phyloP scores from a whole-genome alignment of 2,888 invertebrate genomes.

The Ptilodon capucinus region DNA sequence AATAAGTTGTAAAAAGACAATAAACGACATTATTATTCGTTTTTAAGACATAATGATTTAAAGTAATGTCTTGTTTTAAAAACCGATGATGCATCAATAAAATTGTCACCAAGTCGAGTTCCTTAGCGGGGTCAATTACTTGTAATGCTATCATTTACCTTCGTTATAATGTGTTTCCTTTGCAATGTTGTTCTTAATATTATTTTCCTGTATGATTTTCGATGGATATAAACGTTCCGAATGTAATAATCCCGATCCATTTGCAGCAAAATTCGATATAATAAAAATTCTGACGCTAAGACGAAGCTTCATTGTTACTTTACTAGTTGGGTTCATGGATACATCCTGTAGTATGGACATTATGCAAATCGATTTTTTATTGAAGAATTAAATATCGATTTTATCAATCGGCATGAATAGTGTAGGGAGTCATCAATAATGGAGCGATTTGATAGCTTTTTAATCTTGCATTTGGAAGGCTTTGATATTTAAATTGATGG shows the following conservation, averaged over 20 bases:
- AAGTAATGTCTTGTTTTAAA: slow-evolving; percentile 17
- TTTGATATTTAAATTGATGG: slow-evolving; percentile 62
- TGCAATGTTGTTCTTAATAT: slow-evolving; percentile 16
- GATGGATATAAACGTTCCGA: slow-evolving; percentile 1
- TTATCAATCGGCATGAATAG: slow-evolving; percentile 33
- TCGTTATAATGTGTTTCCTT: slow-evolving; percentile 13
- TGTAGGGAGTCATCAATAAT: slow-evolving; percentile 34
- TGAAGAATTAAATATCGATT: slow-evolving; percentile 17
- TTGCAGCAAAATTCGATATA: slow-evolving; percentile 9
- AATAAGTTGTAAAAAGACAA: slow-evolving; percentile 1
- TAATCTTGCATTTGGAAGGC: slow-evolving; percentile 36
- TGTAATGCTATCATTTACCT: slow-evolving; percentile 28
- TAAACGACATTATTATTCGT: slow-evolving; percentile 12
- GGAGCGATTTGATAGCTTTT: slow-evolving; percentile 33
- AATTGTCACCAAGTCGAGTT: slow-evolving; percentile 6
- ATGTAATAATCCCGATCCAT: neutral
- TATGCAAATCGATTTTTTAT: slow-evolving; percentile 25
- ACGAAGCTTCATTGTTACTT: neutral
- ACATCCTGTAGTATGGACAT: slow-evolving; percentile 27
- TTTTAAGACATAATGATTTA: slow-evolving; percentile 19
- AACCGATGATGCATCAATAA: slow-evolving; percentile 10
- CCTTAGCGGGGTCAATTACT: slow-evolving; percentile 23
- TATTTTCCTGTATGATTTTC: slow-evolving; percentile 16
- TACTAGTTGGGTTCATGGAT: slow-evolving; percentile 1
- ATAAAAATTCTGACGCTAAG: neutral